These are phyloP conservation scores for Halocaridina rubra DNA, from an alignment of 2,888 invertebrate species.

Conservation along the genomic window DNA sequence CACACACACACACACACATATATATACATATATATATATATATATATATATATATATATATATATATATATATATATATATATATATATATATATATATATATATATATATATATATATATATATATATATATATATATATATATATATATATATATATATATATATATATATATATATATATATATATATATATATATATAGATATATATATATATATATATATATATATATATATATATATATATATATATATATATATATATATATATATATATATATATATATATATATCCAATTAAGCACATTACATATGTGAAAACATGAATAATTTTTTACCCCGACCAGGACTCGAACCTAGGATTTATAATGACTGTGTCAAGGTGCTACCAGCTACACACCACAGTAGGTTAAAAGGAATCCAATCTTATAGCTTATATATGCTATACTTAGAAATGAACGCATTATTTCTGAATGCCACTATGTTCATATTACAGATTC, in stretches of 20 bases:
- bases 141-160: constrained; percentile 21
- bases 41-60: constrained; percentile 22
- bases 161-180: neutral
- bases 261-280: neutral
- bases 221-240: neutral
- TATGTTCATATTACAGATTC: no score
- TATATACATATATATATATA: neutral
- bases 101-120: constrained; percentile 29
- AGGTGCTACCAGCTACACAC: neutral
- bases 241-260: neutral
- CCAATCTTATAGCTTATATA: no score
- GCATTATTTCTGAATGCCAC: no score
- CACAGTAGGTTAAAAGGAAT: no score
- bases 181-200: no score
- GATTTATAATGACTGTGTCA: neutral
- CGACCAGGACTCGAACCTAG: neutral
- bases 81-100: constrained; percentile 36
- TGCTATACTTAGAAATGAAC: no score
- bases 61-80: constrained; percentile 26
- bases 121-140: constrained; percentile 24
- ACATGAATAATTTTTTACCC: no score
- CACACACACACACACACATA: neutral
- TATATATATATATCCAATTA: no score
- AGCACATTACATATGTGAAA: no score
- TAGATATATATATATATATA: no score